Percentiles rank a stretch among this genome's conserved stretches.
Conservation (phyloP, 2,888 invertebrate genomes). For the Pseudococcus jackbeardsleyi region DNA sequence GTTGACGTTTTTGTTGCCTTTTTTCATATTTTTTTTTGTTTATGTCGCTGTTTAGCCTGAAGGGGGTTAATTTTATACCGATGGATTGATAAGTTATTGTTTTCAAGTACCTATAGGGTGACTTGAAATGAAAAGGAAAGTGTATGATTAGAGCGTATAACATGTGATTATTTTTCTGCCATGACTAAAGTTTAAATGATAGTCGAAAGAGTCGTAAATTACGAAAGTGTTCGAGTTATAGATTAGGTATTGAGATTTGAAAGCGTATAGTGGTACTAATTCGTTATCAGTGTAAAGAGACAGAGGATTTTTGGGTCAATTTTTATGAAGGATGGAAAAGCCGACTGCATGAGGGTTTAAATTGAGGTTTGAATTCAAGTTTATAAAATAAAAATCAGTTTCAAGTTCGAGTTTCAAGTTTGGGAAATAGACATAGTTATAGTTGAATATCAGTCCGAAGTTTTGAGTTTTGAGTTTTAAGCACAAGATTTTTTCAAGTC, state of each 20-base stretch:
- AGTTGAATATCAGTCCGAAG: no score
- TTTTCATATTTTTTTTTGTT: constrained; percentile 31
- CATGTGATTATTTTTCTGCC: background rate
- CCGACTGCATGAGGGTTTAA: no score
- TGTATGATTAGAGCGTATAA: background rate
- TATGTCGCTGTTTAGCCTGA: background rate
- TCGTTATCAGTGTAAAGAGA: background rate
- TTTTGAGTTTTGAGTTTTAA: no score
- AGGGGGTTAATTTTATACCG: constrained; percentile 25
- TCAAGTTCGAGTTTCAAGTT: no score
- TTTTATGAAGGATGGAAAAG: no score
- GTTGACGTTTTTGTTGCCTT: constrained; percentile 20
- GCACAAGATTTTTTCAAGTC: no score
- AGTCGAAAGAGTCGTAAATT: background rate
- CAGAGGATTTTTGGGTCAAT: background rate
- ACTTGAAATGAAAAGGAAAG: background rate
- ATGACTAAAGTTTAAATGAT: background rate
- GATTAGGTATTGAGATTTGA: background rate
- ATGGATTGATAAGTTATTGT: constrained; percentile 33
- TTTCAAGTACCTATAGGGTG: background rate
- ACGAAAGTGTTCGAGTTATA: background rate
- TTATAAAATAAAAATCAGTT: no score
- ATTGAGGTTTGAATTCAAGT: no score
- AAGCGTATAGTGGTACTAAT: background rate
- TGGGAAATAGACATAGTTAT: no score